These are phyloP conservation scores for Chloropsis cyanopogon DNA, from an alignment of 2,113 vertebrate species.

Conservation along the genomic window DNA sequence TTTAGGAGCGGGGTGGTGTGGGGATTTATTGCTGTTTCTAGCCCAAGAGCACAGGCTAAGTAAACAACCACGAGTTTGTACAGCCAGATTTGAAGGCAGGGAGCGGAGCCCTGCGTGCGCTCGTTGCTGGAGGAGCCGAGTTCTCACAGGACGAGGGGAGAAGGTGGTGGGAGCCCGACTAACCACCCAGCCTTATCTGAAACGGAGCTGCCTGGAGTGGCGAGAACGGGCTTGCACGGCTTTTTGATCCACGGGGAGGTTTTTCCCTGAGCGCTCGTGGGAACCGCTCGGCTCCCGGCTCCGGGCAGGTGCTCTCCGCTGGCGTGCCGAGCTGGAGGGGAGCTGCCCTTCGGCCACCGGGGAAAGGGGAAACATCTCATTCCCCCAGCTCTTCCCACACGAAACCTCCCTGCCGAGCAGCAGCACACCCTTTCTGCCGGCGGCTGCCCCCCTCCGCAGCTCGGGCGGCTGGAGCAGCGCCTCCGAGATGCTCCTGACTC, in stretches of 20 bases:
- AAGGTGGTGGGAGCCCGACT: not conserved
- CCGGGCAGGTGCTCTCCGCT: not conserved
- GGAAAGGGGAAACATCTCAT: not conserved
- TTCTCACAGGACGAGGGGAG: not conserved
- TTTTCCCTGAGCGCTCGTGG: not conserved
- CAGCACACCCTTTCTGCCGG: not conserved
- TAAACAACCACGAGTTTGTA: slow-evolving; percentile 14
- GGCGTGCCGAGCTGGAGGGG: not conserved
- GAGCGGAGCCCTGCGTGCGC: not conserved
- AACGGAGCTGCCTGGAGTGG: not conserved
- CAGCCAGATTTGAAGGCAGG: not conserved
- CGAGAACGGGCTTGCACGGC: not conserved
- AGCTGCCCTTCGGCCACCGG: not conserved
- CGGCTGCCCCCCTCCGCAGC: not conserved
- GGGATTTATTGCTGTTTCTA: slow-evolving; percentile 37
- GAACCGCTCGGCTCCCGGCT: not conserved
- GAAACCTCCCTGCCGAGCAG: not conserved
- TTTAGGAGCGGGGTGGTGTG: slow-evolving; percentile 13
- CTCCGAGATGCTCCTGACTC: not conserved
- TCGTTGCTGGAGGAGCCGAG: not conserved
- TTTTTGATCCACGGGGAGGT: slow-evolving; percentile 40
- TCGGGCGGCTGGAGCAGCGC: not conserved
- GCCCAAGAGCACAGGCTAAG: slow-evolving; percentile 33
- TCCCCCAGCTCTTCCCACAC: not conserved
- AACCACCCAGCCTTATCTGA: not conserved